phyloP scores from a whole-genome alignment of 2,113 vertebrate genomes.

The Hemichromis elongatus region DNA sequence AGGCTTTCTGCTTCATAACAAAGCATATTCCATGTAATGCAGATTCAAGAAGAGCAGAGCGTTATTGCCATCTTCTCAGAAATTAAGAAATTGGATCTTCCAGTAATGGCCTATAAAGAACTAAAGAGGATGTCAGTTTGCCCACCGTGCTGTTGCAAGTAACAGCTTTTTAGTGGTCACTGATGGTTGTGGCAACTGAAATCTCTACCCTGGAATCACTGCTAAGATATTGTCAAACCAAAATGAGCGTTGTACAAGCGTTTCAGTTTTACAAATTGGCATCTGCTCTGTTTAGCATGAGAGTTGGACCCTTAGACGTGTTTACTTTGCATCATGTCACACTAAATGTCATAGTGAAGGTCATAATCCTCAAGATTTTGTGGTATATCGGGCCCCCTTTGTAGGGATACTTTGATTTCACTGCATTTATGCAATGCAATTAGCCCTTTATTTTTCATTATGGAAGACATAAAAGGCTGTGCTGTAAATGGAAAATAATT shows the following conservation, averaged over 20 bases:
- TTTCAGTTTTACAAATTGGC: not conserved
- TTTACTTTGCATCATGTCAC: not conserved
- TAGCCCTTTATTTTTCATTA: not conserved
- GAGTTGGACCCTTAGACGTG: not conserved
- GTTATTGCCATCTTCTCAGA: not conserved
- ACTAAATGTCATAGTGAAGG: not conserved
- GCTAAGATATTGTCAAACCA: not conserved
- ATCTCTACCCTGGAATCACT: constrained; percentile 31
- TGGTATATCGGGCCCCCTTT: not conserved
- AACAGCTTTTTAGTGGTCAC: constrained; percentile 43
- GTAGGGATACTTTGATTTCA: not conserved
- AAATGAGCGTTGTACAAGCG: not conserved
- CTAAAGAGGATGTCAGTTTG: constrained; percentile 59
- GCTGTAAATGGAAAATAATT: not conserved
- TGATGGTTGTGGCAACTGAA: constrained; percentile 20
- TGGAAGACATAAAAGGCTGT: not conserved
- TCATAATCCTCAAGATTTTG: not conserved
- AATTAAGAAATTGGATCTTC: constrained; percentile 27
- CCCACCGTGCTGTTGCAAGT: constrained; percentile 41
- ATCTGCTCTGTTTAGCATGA: not conserved
- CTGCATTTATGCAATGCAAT: not conserved
- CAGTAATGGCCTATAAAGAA: not conserved
- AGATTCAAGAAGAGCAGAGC: not conserved
- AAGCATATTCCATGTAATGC: not conserved
- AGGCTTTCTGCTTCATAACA: not conserved